Percentiles rank a stretch among this genome's conserved stretches.
phyloP scores from a whole-genome alignment of 1,140 invertebrate genomes.

The Danaus melanippus region DNA sequence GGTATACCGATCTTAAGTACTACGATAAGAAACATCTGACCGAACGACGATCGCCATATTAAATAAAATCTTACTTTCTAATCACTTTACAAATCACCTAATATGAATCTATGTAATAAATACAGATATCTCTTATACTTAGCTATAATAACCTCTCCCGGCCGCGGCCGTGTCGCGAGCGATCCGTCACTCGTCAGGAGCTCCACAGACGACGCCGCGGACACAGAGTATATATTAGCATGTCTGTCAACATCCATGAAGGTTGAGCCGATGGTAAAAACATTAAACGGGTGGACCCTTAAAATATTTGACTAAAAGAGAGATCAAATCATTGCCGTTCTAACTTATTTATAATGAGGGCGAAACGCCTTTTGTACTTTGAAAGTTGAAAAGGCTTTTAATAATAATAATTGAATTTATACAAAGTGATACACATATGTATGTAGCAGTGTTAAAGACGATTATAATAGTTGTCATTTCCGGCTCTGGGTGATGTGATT shows the following conservation, averaged over 20 bases:
- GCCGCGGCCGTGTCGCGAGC: no score
- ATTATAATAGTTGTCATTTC: no score
- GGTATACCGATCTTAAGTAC: constrained; percentile 48
- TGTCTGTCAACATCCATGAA: constrained; percentile 10
- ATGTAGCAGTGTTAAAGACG: no score
- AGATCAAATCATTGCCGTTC: constrained; percentile 83
- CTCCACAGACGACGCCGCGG: constrained; percentile 17
- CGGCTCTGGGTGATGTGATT: no score
- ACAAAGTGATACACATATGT: not conserved
- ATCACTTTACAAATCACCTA: constrained; percentile 69
- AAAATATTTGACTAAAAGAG: constrained; percentile 80
- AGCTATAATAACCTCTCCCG: constrained; percentile 67
- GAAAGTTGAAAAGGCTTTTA: constrained; percentile 9
- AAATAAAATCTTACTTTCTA: constrained; percentile 64
- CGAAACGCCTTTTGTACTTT: constrained; percentile 51
- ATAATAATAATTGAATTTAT: constrained; percentile 4
- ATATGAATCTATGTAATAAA: constrained; percentile 72
- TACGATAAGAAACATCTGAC: constrained; percentile 46
- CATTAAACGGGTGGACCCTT: constrained; percentile 58
- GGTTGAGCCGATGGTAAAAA: constrained; percentile 37
- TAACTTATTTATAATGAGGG: constrained; percentile 71
- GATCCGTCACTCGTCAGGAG: no score
- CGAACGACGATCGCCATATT: constrained; percentile 68
- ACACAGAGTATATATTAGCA: no score
- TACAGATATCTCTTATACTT: constrained; percentile 70